Base-by-base conservation (phyloP, 92 coral and sea anemone species). In the Meandrina meandrites region DNA sequence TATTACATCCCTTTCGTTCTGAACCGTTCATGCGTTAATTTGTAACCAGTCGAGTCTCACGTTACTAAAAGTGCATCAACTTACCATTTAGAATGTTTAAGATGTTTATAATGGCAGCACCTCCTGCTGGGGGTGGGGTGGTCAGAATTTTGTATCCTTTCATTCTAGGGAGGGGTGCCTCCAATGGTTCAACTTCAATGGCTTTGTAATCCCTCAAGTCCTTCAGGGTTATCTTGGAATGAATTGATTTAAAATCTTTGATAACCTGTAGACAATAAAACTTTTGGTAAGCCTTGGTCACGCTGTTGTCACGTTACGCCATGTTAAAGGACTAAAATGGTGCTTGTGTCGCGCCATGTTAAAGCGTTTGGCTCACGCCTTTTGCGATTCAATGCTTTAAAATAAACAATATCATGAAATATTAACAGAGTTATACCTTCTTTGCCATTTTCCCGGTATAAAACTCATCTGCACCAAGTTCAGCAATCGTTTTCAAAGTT, bases 41-140 rank as follows among this genome's bases (percentile, higher is more conserved):
- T 40, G 45, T 40, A 2, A 40, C 45, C 2, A 40, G 45, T 2
- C 6, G 45, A 6, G 45, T n/a, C n/a, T n/a, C n/a, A n/a, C n/a
- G n/a, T n/a, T n/a, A n/a, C 45, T 40, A 15, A 56, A 56, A 56
- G 22, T 1, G 16, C 28, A 60, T 66, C 1, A 8, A 45, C 91
- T 77, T 27, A 93, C 98, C 94, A 79, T 89, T 86, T 32, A 94
- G 82, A 54, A 94, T 94, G 76, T 93, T 90, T 58, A 94, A 78
- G 14, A 89, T 91, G 56, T 94, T 85, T 27, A 94, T 76, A 18
- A 94, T 88, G 0, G 96, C 96, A 16, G 93, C 96, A 21, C 98
- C 98, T 30, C 94, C 96, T n/a, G 98, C 94, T 5, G 98, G 98
- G n/a, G 98, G 98, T 53, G 98, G 98, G 2, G 79, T 87, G 27